phyloP scores from a whole-genome alignment of 30 jellyfish, hydroid and myxozoan species.

The Euphysa ruthae region DNA sequence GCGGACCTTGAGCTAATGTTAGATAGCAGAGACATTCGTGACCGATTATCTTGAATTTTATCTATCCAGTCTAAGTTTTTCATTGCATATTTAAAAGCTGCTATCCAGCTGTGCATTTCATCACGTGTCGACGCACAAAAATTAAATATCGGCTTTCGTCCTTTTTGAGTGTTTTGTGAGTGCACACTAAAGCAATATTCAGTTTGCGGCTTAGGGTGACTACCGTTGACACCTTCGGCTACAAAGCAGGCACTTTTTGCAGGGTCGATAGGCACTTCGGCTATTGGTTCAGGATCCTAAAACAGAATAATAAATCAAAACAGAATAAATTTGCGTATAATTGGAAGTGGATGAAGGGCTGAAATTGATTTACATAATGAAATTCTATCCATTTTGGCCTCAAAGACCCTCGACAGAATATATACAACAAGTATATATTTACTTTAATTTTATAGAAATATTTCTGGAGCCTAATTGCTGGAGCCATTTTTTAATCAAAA shows the following conservation, averaged over 20 bases:
- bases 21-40: slow-evolving; percentile 8
- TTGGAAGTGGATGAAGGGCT: too few species aligned
- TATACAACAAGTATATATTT: too few species aligned
- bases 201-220: slow-evolving; percentile 62
- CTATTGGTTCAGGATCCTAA: slow-evolving; percentile 27
- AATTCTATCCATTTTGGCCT: too few species aligned
- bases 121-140: slow-evolving; percentile 48
- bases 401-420: too few species aligned
- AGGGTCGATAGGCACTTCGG: slow-evolving; percentile 15
- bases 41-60: not conserved
- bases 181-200: slow-evolving; percentile 49
- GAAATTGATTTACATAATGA: too few species aligned
- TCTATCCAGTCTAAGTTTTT: slow-evolving; percentile 3
- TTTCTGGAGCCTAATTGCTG: too few species aligned
- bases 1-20: not conserved
- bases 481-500: too few species aligned
- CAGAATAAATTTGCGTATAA: too few species aligned
- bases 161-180: slow-evolving; percentile 13
- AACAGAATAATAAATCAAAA: not conserved
- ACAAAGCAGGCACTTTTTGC: slow-evolving; percentile 10
- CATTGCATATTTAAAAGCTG: slow-evolving; percentile 60
- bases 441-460: too few species aligned
- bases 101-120: slow-evolving; percentile 62
- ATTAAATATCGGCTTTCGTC: slow-evolving; percentile 50
- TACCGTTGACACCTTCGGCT: slow-evolving; percentile 75